A percentile compares a stretch with the other conserved stretches of the same genome.
Conservation (phyloP, 2,888 invertebrate genomes). For the Hipparchia semele region DNA sequence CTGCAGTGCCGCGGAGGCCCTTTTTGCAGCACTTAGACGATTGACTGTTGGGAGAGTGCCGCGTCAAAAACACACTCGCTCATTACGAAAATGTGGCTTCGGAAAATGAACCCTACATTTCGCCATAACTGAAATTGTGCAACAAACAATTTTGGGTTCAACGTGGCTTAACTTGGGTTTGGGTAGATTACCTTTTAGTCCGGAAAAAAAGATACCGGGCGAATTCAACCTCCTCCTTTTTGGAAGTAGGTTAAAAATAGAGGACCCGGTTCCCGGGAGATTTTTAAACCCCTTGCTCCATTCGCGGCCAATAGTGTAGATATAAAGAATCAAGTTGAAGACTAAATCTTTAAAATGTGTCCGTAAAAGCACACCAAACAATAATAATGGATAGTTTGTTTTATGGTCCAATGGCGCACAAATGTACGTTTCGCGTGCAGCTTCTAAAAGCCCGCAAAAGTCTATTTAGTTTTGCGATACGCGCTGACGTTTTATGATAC, state of each 20-base stretch:
- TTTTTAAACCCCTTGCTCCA: too few relatives aligned
- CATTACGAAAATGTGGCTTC: slow-evolving; percentile 22
- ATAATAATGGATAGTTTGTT: slow-evolving; percentile 20
- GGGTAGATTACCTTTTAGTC: not conserved
- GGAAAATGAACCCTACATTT: slow-evolving; percentile 3
- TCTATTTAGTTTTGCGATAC: slow-evolving; percentile 18
- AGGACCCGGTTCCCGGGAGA: too few relatives aligned
- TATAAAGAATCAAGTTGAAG: not conserved
- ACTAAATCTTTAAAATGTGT: slow-evolving; percentile 18
- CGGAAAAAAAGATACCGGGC: too few relatives aligned
- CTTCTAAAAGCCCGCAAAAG: slow-evolving; percentile 15
- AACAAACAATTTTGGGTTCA: not conserved
- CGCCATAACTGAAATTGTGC: not conserved
- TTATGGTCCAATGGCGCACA: slow-evolving; percentile 18
- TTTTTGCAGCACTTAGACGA: slow-evolving; percentile 63
- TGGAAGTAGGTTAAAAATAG: too few relatives aligned
- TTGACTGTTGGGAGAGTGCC: slow-evolving; percentile 49
- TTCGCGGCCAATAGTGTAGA: too few relatives aligned
- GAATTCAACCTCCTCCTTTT: too few relatives aligned
- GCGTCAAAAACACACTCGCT: slow-evolving; percentile 27
- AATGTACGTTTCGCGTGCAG: slow-evolving; percentile 24
- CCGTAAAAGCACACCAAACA: slow-evolving; percentile 21
- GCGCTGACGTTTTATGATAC: slow-evolving; percentile 12
- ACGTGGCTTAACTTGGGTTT: not conserved
- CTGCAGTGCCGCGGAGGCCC: slow-evolving; percentile 5